Evolutionary conservation across 2,888 invertebrate species (phyloP), one percentile per base, ranked within the genome.

Genomic region (Arge pagana): DNA sequence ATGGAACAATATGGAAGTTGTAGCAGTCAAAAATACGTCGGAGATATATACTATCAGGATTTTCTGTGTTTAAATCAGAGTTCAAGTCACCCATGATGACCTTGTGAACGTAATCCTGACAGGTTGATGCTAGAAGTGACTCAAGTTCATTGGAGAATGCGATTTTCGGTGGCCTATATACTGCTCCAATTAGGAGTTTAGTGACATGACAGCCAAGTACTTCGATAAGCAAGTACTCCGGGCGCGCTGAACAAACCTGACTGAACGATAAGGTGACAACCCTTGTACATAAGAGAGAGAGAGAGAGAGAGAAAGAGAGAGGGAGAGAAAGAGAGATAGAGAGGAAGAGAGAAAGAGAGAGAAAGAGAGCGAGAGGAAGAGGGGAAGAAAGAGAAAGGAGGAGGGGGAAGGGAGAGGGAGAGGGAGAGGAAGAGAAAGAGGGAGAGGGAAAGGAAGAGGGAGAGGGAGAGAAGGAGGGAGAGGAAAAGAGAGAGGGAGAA

Each of bases 81-180:
- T 54, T 54, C 48, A 40, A 54, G 21, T 54, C 54, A 4, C 51
- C 51, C 41, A 54, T 48, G 3, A 54, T 39, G 4, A 54, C 28
- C 24, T 51, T 48, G 10, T 30, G 10, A 5, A 16, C 18, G 33
- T 41, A 54, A 24, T 54, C 43, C 11, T 51, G 50, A 6, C 40
- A 31, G 6, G 18, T 36, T 4, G 19, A 13, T 4, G 40, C 8
- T 2, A 54, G 6, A 1, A 51, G 41, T n/a, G n/a, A n/a, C 36
- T 54, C 54, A 7, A 39, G 18, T 18, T 8, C 37, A 23, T 45
- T 16, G 4, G 33, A 13, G 8, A 50, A 54, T 1, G 31, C 40
- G 2, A 54, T 33, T 37, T 40, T 31, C 3, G 54, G 45, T 8
- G 35, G 50, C 15, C 54, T 30, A 15, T 50, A 54, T 1, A 51